These are phyloP conservation scores for Melitaea cinxia DNA, from an alignment of 1,140 invertebrate species.

Conservation along the genomic window DNA sequence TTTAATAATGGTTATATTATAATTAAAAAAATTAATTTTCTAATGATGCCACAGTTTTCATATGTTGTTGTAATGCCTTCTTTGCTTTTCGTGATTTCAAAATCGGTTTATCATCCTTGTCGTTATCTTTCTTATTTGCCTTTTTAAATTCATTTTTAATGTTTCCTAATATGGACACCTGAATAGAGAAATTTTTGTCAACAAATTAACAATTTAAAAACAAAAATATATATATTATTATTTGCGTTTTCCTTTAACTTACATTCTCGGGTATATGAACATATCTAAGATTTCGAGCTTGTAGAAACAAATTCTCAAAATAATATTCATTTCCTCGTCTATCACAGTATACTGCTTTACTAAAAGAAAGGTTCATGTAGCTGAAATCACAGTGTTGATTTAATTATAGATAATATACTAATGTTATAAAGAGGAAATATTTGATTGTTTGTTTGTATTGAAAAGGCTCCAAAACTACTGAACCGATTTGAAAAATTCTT, in stretches of 20 bases:
- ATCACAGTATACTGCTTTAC: slow-evolving; percentile 83
- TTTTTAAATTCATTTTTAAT: slow-evolving; percentile 58
- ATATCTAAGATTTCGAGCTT: slow-evolving; percentile 85
- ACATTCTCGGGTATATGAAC: slow-evolving; percentile 86
- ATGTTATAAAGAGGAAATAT: no score
- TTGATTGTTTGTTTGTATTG: no score
- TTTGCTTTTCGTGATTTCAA: slow-evolving; percentile 64
- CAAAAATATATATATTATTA: not conserved
- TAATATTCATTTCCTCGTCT: slow-evolving; percentile 78
- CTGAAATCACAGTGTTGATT: slow-evolving; percentile 65
- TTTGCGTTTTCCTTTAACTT: slow-evolving; percentile 54
- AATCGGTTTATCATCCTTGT: slow-evolving; percentile 40
- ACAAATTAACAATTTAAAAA: slow-evolving; percentile 4
- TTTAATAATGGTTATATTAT: not conserved
- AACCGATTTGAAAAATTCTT: no score
- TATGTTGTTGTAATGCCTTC: slow-evolving; percentile 65
- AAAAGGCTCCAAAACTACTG: no score
- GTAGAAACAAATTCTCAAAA: slow-evolving; percentile 83
- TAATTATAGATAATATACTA: no score
- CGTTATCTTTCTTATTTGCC: slow-evolving; percentile 34
- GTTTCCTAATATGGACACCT: slow-evolving; percentile 59
- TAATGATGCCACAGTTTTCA: slow-evolving; percentile 67
- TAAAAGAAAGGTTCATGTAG: slow-evolving; percentile 86
- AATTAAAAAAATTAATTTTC: slow-evolving; percentile 17
- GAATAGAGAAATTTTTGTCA: slow-evolving; percentile 26